These are phyloP conservation scores for Andrena bicolor DNA, from an alignment of 2,888 invertebrate genomes.

Conservation along the genomic window DNA sequence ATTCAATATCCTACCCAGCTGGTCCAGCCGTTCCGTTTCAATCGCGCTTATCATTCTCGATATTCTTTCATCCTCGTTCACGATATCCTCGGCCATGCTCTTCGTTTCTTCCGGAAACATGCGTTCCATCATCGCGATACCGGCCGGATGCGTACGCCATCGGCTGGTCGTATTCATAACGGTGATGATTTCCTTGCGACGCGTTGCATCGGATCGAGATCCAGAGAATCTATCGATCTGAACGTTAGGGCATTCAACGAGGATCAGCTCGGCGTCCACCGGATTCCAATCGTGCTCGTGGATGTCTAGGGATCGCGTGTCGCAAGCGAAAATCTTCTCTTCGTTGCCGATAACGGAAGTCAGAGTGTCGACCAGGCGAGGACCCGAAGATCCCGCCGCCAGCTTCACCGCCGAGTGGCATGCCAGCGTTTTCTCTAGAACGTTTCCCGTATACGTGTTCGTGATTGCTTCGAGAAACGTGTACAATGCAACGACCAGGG, in stretches of 20 bases:
- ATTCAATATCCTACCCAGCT: conserved; percentile 48
- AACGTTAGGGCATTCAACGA: conserved; percentile 16
- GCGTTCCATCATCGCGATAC: neutral
- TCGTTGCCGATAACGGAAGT: conserved; percentile 22
- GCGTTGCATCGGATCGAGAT: neutral
- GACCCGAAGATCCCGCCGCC: neutral
- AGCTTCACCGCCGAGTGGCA: conserved; percentile 43
- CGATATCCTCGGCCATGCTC: neutral
- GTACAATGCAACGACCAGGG: conserved; percentile 57
- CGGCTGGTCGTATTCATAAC: conserved; percentile 15
- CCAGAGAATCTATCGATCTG: neutral
- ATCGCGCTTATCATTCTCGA: conserved; percentile 24
- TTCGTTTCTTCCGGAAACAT: conserved; percentile 23
- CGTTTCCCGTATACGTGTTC: conserved; percentile 13
- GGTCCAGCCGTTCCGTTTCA: conserved; percentile 19
- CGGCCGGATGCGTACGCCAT: conserved; percentile 33
- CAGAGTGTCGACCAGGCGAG: conserved; percentile 25
- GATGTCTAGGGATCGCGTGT: conserved; percentile 15
- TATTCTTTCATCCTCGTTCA: conserved; percentile 2
- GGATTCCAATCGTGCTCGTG: conserved; percentile 6
- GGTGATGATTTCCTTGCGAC: neutral
- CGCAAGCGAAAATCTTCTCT: conserved; percentile 15
- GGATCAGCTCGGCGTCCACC: conserved; percentile 16
- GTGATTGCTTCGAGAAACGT: conserved; percentile 61
- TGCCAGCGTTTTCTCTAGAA: conserved; percentile 53